Base-by-base conservation (phyloP, 2,113 vertebrate genomes). In the Mystacornis crossleyi region DNA sequence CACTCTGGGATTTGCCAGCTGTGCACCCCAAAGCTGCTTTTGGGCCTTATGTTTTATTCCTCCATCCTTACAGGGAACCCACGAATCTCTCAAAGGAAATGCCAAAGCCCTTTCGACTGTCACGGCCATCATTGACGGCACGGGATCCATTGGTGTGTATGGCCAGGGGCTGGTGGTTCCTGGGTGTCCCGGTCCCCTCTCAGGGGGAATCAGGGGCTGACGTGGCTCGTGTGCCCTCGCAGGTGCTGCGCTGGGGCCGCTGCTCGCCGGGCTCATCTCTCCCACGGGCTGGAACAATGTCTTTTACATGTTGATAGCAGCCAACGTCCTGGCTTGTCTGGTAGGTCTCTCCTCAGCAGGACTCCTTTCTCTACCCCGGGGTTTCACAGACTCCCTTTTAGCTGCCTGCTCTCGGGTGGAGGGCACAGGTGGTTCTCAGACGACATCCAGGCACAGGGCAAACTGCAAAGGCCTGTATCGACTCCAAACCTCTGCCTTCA, bases 41-140 rank as follows among this genome's bases (percentile, higher is more conserved):
- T 66, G 9, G 25, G 58, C 51, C 36, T 93, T 11, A 13, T 0
- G 3, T n/a, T 82, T 75, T 65, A 14, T 58, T 64, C 14, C 60
- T 50, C 75, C 14, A 29, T 67, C 70, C 62, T 66, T n/a, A 0
- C 97, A 99, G 99, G 99, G 99, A 73, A 99, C 99, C 33, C 99
- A 99, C 0, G 98, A 99, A 89, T 98, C 99, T 91, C 98, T 99
- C 94, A 98, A 98, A 97, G 99, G 99, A 62, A 99, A 99, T 2
- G 97, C 99, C 48, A 99, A 98, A 89, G 99, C 99, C 0, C 97
- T 99, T n/a, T 99, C 99, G 13, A 99, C 99, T 0, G 99, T 99
- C 67, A 99, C 99, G 0, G 99, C 99, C 38, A 99, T 99, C 95
- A 99, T 99, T 4, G 99, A 99, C 0, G 99, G 99, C 62, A 99